These are phyloP conservation scores for Druceiella hillmani DNA, from an alignment of 2,888 invertebrate species.

Conservation along the genomic window DNA sequence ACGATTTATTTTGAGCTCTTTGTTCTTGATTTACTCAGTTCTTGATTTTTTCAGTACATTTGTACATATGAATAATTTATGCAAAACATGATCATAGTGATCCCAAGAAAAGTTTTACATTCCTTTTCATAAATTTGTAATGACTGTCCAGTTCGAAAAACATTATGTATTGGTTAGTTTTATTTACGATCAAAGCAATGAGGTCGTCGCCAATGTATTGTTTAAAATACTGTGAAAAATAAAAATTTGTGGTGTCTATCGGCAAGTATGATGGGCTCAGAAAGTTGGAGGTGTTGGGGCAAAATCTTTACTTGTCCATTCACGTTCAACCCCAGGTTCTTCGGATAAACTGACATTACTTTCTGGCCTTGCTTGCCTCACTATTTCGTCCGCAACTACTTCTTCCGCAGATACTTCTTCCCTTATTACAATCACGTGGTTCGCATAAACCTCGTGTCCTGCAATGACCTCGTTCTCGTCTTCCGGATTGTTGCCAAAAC, in stretches of 20 bases:
- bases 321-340: conserved; percentile 4
- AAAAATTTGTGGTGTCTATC: conserved; percentile 5
- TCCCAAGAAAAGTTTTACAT: conserved; percentile 4
- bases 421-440: conserved; percentile 5
- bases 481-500: conserved; percentile 4
- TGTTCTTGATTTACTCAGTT: conserved; percentile 12
- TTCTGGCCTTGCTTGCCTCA: conserved; percentile 2
- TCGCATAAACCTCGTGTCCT: conserved; percentile 5
- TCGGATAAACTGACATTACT: conserved; percentile 5
- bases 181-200: conserved; percentile 4
- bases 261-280: conserved; percentile 3
- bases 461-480: conserved; percentile 4
- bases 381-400: conserved; percentile 5
- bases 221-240: conserved; percentile 5
- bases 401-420: conserved; percentile 5
- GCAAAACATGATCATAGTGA: conserved; percentile 9
- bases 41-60: conserved; percentile 8
- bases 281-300: conserved; percentile 1
- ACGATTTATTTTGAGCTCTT: conserved; percentile 14
- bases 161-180: conserved; percentile 4
- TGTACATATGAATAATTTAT: conserved; percentile 5
- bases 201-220: conserved; percentile 7
- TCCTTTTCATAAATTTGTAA: conserved; percentile 3
- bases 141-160: background rate
- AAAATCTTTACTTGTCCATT: conserved; percentile 4